Conservation (phyloP, 2,888 invertebrate species). For the Andrena praecox region DNA sequence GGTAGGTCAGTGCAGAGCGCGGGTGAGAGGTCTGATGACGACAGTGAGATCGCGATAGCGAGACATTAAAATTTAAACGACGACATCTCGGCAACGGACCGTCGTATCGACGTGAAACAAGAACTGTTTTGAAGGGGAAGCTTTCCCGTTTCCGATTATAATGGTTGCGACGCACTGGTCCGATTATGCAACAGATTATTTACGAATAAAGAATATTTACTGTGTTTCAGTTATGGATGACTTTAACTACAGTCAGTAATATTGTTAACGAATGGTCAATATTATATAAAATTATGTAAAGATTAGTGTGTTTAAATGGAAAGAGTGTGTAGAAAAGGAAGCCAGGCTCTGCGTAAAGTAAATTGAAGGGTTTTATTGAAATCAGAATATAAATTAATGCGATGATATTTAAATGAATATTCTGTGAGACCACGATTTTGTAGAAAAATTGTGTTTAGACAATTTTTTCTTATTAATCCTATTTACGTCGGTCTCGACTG, state of each 20-base stretch:
- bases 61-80: slow-evolving; percentile 21
- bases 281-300: background rate
- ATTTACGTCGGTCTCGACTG: too few relatives aligned
- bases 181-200: background rate
- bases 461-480: background rate
- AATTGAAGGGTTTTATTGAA: too few relatives aligned
- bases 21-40: background rate
- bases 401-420: too few relatives aligned
- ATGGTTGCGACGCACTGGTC: background rate
- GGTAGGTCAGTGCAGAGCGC: slow-evolving; percentile 5
- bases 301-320: background rate
- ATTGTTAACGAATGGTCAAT: background rate
- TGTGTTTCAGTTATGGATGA: background rate
- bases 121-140: background rate
- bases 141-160: background rate
- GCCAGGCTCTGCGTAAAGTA: too few relatives aligned
- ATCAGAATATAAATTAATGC: too few relatives aligned
- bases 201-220: background rate
- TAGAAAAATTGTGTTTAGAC: too few relatives aligned
- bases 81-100: slow-evolving; percentile 8
- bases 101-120: background rate
- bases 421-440: too few relatives aligned
- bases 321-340: background rate
- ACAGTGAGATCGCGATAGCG: background rate
- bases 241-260: background rate